A percentile compares a stretch with the other conserved stretches of the same genome.
Conservation (phyloP, 1,140 invertebrate species). For the Solenopsis invicta region DNA sequence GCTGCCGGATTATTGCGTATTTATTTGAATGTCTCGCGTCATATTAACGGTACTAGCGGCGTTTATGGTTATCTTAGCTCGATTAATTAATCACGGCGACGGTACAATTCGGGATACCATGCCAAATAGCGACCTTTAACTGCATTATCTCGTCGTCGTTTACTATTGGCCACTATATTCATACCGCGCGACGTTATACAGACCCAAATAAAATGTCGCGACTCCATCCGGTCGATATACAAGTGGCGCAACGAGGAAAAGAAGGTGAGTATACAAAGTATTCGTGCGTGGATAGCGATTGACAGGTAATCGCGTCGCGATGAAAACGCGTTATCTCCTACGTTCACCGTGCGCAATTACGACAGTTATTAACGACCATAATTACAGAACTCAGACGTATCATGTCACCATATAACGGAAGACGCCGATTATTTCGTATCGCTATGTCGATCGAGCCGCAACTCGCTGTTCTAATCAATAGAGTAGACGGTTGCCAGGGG, state of each 20-base stretch:
- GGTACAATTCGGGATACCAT: slow-evolving; percentile 53
- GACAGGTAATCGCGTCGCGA: slow-evolving; percentile 31
- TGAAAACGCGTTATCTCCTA: slow-evolving; percentile 49
- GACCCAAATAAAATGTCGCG: slow-evolving; percentile 42
- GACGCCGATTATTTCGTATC: slow-evolving; percentile 72
- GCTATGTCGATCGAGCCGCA: slow-evolving; percentile 60
- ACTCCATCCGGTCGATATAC: slow-evolving; percentile 43
- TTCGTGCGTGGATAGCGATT: slow-evolving; percentile 1
- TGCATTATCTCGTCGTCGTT: slow-evolving; percentile 51
- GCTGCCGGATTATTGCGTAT: slow-evolving; percentile 54
- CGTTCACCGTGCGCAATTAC: not conserved
- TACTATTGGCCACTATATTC: slow-evolving; percentile 57
- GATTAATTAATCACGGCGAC: slow-evolving; percentile 45
- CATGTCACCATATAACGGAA: slow-evolving; percentile 38
- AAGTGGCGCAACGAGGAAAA: not conserved
- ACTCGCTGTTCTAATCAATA: slow-evolving; percentile 76
- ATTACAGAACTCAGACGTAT: slow-evolving; percentile 1
- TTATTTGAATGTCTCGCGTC: slow-evolving; percentile 59
- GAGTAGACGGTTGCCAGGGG: slow-evolving; percentile 71
- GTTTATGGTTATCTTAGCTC: slow-evolving; percentile 49
- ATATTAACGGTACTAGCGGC: slow-evolving; percentile 16
- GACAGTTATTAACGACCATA: slow-evolving; percentile 37
- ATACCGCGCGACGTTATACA: slow-evolving; percentile 32
- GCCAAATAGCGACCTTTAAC: slow-evolving; percentile 54
- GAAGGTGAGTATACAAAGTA: slow-evolving; percentile 2